Percentiles rank a stretch among this genome's conserved stretches.
Conservation (phyloP, 2,797 vertebrate genomes). For the Zenarchopterus dispar region DNA sequence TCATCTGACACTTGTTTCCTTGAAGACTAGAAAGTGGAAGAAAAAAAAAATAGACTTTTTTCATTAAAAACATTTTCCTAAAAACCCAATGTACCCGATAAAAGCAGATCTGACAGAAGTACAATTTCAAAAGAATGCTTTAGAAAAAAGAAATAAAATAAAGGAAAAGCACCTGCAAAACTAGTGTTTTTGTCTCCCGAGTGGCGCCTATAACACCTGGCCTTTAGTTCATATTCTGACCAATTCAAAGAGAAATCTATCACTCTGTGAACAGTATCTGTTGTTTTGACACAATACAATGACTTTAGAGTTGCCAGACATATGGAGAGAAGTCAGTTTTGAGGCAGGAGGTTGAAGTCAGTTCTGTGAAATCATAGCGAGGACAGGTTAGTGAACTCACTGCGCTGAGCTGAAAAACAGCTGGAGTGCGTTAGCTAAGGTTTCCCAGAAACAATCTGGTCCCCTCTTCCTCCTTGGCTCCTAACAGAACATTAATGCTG, state of each 20-base stretch:
- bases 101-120: neutral
- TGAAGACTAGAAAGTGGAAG: conserved; percentile 84
- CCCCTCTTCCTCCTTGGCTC: conserved; percentile 57
- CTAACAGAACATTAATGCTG: conserved; percentile 54
- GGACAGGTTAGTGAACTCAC: conserved; percentile 63
- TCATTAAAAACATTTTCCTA: neutral
- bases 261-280: neutral
- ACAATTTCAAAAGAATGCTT: too few species aligned
- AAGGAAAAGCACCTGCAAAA: neutral
- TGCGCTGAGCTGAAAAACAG: conserved; percentile 71
- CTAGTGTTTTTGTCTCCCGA: neutral
- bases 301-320: conserved; percentile 10
- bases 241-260: conserved; percentile 1
- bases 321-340: conserved; percentile 13
- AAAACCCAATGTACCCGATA: neutral
- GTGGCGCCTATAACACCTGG: conserved; percentile 10
- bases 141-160: too few species aligned
- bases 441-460: conserved; percentile 78
- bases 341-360: conserved; percentile 43
- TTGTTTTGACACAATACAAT: conserved; percentile 19
- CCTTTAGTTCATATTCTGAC: conserved; percentile 7
- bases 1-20: conserved; percentile 89
- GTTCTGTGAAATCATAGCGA: conserved; percentile 51
- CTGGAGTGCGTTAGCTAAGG: conserved; percentile 70
- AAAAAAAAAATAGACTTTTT: neutral